phyloP scores from a whole-genome alignment of 2,888 invertebrate genomes.

The Plutella xylostella region DNA sequence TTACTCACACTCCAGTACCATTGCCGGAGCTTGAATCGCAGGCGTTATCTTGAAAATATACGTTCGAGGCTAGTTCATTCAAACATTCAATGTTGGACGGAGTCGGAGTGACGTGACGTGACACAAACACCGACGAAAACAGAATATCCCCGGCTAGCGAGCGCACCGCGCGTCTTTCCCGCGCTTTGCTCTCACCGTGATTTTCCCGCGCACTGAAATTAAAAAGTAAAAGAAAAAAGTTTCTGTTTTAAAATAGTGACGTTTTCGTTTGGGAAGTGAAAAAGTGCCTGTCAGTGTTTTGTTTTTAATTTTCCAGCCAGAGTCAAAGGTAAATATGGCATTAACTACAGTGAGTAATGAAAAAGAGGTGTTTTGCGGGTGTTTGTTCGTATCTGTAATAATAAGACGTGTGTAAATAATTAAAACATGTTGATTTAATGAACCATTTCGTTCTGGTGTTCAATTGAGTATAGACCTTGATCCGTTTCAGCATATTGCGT shows the following conservation, averaged over 20 bases:
- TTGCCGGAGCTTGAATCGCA: too few relatives aligned
- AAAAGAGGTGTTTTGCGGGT: too few relatives aligned
- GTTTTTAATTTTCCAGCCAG: background rate
- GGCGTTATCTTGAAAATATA: too few relatives aligned
- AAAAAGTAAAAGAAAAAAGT: background rate
- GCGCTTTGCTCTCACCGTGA: background rate
- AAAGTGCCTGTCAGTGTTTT: background rate
- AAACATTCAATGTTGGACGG: too few relatives aligned
- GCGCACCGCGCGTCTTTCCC: conserved; percentile 19
- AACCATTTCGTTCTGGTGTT: background rate
- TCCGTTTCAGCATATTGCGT: conserved; percentile 51
- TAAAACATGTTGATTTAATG: background rate
- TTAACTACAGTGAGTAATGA: background rate
- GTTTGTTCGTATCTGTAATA: too few relatives aligned
- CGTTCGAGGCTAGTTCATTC: too few relatives aligned
- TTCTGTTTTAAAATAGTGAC: background rate
- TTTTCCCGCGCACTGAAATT: background rate
- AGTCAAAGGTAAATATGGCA: conserved; percentile 1
- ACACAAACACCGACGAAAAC: too few relatives aligned
- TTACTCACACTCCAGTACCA: too few relatives aligned
- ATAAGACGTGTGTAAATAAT: too few relatives aligned
- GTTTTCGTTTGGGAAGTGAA: background rate
- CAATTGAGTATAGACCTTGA: conserved; percentile 37
- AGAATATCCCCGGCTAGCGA: conserved; percentile 24
- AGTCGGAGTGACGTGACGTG: too few relatives aligned